Evolutionary conservation across 1,140 invertebrate species (phyloP), one percentile per base, ranked within the genome.

Genomic region (Danaus plexippus): DNA sequence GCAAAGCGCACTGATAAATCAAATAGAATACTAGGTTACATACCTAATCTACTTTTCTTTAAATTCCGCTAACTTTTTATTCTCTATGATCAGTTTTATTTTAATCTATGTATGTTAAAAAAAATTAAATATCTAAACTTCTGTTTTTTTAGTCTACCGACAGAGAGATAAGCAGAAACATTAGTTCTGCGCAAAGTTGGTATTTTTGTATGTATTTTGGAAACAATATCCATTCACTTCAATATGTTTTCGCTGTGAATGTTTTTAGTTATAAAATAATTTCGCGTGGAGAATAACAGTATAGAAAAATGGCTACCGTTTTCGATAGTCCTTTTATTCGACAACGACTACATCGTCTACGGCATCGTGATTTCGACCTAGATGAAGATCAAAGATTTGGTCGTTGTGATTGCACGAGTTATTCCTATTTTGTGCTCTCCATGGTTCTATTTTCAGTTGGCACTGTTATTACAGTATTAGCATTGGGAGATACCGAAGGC

Each of bases 401-500:
- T 41, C 81, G 88, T 71, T 92, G 91, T 74, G 91, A 92, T 69
- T 91, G 89, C 66, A 91, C 89, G 8, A 91, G 90, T 57, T 92
- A 92, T 75, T 90, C 90, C 32, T 92, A 91, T 81, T 89, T 92
- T 63, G 87, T 89, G 40, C 79, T 92, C 47, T 91, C 91, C 18
- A 87, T 91, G 71, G 85, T 91, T 43, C 77, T 92, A 45, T 91
- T 92, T 78, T 89, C 89, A 11, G 88, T 92, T 47, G 91, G 91
- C 42, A 90, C 90, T 42, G 88, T 90, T 13, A 90, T 92, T 54
- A 92, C 91, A 49, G 89, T 92, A 47, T 74, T 91, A 13, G 90
- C 91, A 32, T 76, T 92, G 49, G 90, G 90, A 53, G 90, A 90
- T 66, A 87, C 87, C 15, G 88, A 90, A 79, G 89, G 89, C 43